A percentile compares a stretch with the other conserved stretches of the same genome.
Conservation (phyloP, 2,888 invertebrate species). For the Rhamnusium bicolor region DNA sequence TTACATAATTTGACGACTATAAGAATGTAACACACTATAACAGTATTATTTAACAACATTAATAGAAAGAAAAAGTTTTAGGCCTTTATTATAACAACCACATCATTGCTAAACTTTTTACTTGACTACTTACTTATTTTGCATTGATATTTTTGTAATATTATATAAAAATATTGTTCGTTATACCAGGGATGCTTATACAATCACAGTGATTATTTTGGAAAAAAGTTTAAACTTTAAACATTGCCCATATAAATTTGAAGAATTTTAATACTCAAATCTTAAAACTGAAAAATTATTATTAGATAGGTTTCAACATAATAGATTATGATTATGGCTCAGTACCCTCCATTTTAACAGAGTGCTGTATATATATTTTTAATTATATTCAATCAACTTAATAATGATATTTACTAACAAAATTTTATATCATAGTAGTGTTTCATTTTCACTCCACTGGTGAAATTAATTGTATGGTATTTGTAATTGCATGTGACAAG, state of each 20-base stretch:
- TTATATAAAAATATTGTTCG: conserved; percentile 46
- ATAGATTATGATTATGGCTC: not conserved
- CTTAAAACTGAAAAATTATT: not conserved
- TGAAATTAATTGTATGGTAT: no score
- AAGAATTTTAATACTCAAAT: not conserved
- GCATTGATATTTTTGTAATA: conserved; percentile 43
- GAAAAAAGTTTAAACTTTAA: conserved; percentile 27
- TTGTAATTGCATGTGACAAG: no score
- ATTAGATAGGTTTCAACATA: no score
- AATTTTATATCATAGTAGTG: no score
- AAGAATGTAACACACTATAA: conserved; percentile 65
- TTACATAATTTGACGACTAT: conserved; percentile 65
- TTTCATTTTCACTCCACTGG: no score
- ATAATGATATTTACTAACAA: no score
- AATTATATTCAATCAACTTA: no score
- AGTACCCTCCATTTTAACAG: not conserved
- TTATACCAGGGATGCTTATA: conserved; percentile 35
- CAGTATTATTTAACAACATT: conserved; percentile 66
- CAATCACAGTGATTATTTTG: conserved; percentile 42
- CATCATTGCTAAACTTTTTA: conserved; percentile 45
- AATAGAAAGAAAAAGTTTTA: conserved; percentile 63
- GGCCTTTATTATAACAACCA: conserved; percentile 63
- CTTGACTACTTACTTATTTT: conserved; percentile 43
- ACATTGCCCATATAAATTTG: conserved; percentile 13
- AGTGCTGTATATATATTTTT: not conserved